Conservation (phyloP, 1,140 invertebrate species). For the Hydropsyche tenuis region DNA sequence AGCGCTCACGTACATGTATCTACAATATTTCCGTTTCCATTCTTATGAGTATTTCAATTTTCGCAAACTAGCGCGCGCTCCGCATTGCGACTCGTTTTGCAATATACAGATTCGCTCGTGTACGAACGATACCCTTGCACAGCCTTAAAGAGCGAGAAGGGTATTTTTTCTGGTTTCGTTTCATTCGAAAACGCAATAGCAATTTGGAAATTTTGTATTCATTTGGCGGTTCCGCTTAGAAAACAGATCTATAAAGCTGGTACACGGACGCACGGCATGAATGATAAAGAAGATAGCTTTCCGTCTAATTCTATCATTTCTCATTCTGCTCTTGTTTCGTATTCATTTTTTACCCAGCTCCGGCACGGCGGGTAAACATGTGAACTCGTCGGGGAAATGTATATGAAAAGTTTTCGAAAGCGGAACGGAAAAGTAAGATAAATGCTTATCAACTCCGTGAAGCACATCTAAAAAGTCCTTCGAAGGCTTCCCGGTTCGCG, state of each 20-base stretch:
- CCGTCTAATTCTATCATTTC: slow-evolving; percentile 45
- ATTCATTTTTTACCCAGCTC: slow-evolving; percentile 44
- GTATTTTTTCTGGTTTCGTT: not conserved
- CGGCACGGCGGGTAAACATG: slow-evolving; percentile 37
- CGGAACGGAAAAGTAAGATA: slow-evolving; percentile 43
- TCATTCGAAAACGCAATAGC: slow-evolving; percentile 11
- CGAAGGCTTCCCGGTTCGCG: not conserved
- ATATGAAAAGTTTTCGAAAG: slow-evolving; percentile 41
- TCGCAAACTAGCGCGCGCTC: slow-evolving; percentile 1
- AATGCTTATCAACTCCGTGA: slow-evolving; percentile 41
- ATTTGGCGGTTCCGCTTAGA: slow-evolving; percentile 5
- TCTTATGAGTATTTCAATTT: slow-evolving; percentile 36
- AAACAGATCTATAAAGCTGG: slow-evolving; percentile 31
- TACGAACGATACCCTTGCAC: too few relatives aligned
- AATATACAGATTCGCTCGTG: not conserved
- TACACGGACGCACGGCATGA: slow-evolving; percentile 34
- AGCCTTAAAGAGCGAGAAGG: too few relatives aligned
- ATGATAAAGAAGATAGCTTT: slow-evolving; percentile 46
- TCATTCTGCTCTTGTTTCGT: slow-evolving; percentile 42
- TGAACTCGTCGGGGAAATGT: slow-evolving; percentile 38
- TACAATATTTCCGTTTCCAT: slow-evolving; percentile 24
- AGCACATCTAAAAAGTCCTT: slow-evolving; percentile 37
- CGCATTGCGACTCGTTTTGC: slow-evolving; percentile 1
- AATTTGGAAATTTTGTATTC: slow-evolving; percentile 16
- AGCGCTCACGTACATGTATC: not conserved